A percentile compares a stretch with the other conserved stretches of the same genome.
Evolutionary conservation across 2,888 invertebrate species (phyloP).

Genomic region (Alentia gelatinosa): DNA sequence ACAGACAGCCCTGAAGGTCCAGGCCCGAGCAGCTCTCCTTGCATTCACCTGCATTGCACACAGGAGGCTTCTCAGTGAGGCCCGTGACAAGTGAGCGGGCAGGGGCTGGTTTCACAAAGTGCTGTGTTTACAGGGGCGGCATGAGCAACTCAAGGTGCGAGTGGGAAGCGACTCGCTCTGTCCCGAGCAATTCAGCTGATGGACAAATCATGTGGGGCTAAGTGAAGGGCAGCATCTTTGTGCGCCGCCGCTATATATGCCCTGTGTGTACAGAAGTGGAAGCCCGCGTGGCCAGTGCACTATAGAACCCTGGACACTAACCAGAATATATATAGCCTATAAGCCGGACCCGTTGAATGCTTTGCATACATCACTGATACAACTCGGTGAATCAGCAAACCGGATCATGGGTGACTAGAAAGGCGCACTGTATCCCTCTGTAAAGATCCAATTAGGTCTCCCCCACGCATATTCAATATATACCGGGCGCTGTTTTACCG

Average conservation of each 20-base stretch:
- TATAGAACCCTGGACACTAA: neutral
- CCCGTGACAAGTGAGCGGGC: neutral
- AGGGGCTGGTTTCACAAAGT: neutral
- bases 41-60: no score
- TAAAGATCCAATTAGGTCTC: neutral
- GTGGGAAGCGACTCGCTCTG: neutral
- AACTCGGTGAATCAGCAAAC: neutral
- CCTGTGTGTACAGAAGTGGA: no score
- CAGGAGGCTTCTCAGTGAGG: no score
- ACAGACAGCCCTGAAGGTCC: no score
- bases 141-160: neutral
- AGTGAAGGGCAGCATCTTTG: neutral
- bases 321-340: neutral
- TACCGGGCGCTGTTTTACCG: neutral
- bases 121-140: neutral
- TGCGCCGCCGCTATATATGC: neutral
- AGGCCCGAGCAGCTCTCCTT: no score
- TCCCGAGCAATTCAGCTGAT: neutral
- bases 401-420: neutral
- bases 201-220: conserved; percentile 2
- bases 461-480: neutral
- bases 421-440: neutral
- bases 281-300: neutral
- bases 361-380: no score
- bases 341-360: neutral